Evolutionary conservation across 2,888 invertebrate species (phyloP), one percentile per base, ranked within the genome.

Genomic region (Metopia argyrocephala): DNA sequence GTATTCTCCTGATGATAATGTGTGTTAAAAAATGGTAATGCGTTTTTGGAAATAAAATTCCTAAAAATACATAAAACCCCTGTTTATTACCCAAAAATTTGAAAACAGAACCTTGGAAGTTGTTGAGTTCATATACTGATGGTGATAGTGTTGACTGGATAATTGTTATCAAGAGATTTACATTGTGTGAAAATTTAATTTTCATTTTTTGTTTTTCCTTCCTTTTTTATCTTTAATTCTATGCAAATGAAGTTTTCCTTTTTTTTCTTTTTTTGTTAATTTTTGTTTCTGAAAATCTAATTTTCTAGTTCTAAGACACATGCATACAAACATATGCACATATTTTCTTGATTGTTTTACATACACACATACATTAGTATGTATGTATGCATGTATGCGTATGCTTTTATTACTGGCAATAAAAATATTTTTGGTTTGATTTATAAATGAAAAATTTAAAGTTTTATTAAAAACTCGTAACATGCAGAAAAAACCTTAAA

Each of bases 181-280:
- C 70, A 50, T 76, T 76, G 62, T 70, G 57, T 52, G 46, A 70
- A 76, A 76, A 65, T 76, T 70, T 38, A 76, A 65, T 76, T 64
- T 70, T 52, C 27, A 21, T 50, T 64, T 48, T 56, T 12, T 31
- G 21, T 50, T n/a, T 48, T 38, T 9, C 3, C 15, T 15, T 15
- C 15, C 15, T 15, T 59, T 59, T 52, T 61, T 20, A 21, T 23
- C 6, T 28, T 6, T 20, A 68, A 76, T 61, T 61, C 61, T 69
- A 69, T 76, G 69, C 62, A 76, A 76, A 76, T 59, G 31, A 62
- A 76, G 56, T 62, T 69, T 56, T 62, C 7, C 57, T 50, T 48
- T 57, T 31, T 64, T 73, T 31, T 15, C 6, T 9, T 27, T 15
- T 56, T 9, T 28, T 18, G 3, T 1, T 56, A 25, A n/a, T 56